phyloP scores from a whole-genome alignment of 2,888 invertebrate genomes.

The Eristalinus sepulchralis region DNA sequence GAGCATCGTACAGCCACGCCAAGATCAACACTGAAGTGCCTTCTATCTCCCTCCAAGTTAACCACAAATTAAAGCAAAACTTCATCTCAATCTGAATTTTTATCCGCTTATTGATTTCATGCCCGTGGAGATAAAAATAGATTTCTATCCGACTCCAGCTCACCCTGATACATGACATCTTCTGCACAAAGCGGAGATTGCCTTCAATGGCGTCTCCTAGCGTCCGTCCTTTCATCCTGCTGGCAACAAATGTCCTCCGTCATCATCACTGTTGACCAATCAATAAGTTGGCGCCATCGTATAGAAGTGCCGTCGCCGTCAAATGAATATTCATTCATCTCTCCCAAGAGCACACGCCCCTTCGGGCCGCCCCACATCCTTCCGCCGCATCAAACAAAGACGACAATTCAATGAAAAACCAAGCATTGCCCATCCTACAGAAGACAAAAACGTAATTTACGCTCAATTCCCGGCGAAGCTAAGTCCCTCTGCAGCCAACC shows the following conservation, averaged over 20 bases:
- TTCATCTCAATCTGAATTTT: background rate
- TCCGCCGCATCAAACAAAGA: background rate
- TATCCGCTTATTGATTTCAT: background rate
- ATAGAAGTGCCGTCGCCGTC: background rate
- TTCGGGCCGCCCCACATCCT: background rate
- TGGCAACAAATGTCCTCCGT: background rate
- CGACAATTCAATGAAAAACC: background rate
- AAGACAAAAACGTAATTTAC: too few species aligned
- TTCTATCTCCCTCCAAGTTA: too few species aligned
- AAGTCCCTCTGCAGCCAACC: background rate
- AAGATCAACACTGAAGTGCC: too few species aligned
- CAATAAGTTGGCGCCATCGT: background rate
- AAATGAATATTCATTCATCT: background rate
- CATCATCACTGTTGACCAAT: background rate
- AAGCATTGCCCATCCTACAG: background rate
- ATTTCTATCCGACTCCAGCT: background rate
- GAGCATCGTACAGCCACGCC: too few species aligned
- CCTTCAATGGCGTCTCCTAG: background rate
- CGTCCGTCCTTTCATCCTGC: background rate
- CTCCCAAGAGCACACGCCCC: background rate
- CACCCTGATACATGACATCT: background rate
- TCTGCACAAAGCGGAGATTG: background rate
- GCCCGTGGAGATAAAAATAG: background rate
- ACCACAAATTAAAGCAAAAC: too few species aligned
- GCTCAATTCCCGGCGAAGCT: too few species aligned